Evolutionary conservation across 2,797 vertebrate species (phyloP).

Genomic region (Acanthopagrus latus): DNA sequence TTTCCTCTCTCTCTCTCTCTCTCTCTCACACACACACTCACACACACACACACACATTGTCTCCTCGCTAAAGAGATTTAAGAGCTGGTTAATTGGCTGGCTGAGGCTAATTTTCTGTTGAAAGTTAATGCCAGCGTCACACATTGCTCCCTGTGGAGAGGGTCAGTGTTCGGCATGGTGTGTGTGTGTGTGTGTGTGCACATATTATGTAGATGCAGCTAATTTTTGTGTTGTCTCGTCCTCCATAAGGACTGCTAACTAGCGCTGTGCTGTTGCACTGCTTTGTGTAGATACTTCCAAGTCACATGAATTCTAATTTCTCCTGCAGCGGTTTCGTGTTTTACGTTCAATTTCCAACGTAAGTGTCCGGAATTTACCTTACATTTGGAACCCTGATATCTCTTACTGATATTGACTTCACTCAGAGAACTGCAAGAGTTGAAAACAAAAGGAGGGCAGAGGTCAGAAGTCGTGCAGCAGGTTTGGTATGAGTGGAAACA

Average conservation of each 20-base stretch:
- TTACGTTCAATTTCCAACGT: too few relatives aligned
- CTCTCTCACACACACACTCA: slow-evolving; percentile 15
- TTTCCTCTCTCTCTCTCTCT: background rate
- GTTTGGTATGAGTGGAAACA: background rate
- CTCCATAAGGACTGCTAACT: slow-evolving; percentile 1
- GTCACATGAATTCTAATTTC: too few relatives aligned
- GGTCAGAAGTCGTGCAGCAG: too few relatives aligned
- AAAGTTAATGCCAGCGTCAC: slow-evolving; percentile 75
- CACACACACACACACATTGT: slow-evolving; percentile 7
- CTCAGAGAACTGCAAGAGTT: background rate
- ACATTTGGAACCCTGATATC: background rate
- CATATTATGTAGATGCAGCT: slow-evolving; percentile 5
- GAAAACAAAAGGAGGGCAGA: background rate
- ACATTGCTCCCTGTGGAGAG: slow-evolving; percentile 59
- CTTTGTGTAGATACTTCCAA: background rate
- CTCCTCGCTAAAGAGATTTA: slow-evolving; percentile 63
- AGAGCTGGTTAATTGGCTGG: slow-evolving; percentile 75
- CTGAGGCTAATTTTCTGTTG: slow-evolving; percentile 71
- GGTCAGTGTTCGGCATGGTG: slow-evolving; percentile 32
- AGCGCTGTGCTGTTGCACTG: background rate
- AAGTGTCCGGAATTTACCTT: background rate
- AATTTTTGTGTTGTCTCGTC: background rate
- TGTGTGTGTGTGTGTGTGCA: slow-evolving; percentile 19
- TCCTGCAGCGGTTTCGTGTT: background rate
- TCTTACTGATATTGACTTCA: background rate